phyloP scores from a whole-genome alignment of 2,888 invertebrate species.

The Cephus nigrinus region DNA sequence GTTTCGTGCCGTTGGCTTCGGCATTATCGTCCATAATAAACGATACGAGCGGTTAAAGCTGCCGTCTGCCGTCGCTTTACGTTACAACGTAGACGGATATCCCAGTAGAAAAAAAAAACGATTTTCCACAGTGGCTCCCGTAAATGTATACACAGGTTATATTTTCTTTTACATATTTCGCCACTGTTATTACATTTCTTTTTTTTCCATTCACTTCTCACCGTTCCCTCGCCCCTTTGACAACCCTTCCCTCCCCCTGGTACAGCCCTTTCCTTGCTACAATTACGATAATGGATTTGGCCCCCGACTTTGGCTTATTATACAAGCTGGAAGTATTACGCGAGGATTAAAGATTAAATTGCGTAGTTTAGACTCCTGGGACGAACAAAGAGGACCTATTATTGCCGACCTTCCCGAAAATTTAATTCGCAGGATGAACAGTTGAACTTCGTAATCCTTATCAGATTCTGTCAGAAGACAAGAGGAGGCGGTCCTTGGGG shows the following conservation, averaged over 20 bases:
- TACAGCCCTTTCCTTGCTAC: background rate
- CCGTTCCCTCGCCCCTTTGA: background rate
- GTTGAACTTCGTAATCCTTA: background rate
- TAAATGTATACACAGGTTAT: no score
- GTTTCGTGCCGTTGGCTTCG: background rate
- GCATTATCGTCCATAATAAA: background rate
- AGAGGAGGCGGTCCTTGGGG: background rate
- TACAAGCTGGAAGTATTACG: background rate
- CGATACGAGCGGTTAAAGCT: background rate
- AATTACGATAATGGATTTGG: slow-evolving; percentile 3
- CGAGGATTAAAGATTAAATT: background rate
- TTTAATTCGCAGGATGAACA: background rate
- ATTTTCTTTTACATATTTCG: background rate
- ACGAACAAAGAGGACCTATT: background rate
- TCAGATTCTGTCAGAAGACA: background rate
- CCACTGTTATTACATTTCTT: background rate
- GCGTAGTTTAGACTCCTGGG: background rate
- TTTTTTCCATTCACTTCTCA: background rate
- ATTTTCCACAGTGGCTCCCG: no score
- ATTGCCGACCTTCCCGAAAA: background rate
- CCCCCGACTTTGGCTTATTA: background rate
- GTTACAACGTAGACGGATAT: background rate
- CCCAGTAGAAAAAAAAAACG: background rate
- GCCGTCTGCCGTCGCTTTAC: background rate
- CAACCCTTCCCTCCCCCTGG: background rate